Base-by-base conservation (phyloP, 2,113 vertebrate genomes). In the Neolamprologus modestus region DNA sequence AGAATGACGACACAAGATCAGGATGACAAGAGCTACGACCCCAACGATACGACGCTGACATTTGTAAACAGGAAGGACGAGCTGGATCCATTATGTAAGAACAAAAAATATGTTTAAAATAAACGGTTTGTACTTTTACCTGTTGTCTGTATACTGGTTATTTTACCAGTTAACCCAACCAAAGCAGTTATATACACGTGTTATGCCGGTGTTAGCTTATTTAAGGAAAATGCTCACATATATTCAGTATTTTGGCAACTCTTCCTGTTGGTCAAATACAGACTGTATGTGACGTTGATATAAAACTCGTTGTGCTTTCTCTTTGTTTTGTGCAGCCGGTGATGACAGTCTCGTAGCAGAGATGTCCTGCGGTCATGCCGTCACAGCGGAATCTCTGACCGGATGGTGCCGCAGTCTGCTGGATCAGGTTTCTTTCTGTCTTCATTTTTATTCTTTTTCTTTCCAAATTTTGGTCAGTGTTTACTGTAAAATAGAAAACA, bases 361-460 rank as follows among this genome's bases (percentile, higher is more conserved):
- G 89, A 97, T 97, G 96, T 96, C 96, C 47, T 97, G 96, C 52
- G 96, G 96, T 3, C 96, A 97, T 10, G 96, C 95, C 0, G 96
- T 97, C 28, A 95, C 95, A 4, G 95, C 96, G 1, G 42, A 96
- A 52, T 96, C 95, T n/a, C 92, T 97, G 5, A 96, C 96, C 2
- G 95, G 14, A 0, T 96, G 94, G 94, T 96, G 96, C 26, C 94
- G 95, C 80, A 96, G 96, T 83, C 91, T 95, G 4, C 89, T 97
- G 13, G 94, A 96, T 66, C 92, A 96, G 96, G 96, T 96, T 47
- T 9, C 16, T 16, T 35, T 42, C 11, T 0, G 35, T 28, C 6
- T 9, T 47, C 68, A 11, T 4, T 28, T 45, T 40, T 45, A 0
- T 5, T 12, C 0, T 73, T 28, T 47, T 73, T 73, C 9, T 45